These are phyloP conservation scores for Danio kyathit DNA, from an alignment of 2,797 vertebrate genomes.

Conservation along the genomic window DNA sequence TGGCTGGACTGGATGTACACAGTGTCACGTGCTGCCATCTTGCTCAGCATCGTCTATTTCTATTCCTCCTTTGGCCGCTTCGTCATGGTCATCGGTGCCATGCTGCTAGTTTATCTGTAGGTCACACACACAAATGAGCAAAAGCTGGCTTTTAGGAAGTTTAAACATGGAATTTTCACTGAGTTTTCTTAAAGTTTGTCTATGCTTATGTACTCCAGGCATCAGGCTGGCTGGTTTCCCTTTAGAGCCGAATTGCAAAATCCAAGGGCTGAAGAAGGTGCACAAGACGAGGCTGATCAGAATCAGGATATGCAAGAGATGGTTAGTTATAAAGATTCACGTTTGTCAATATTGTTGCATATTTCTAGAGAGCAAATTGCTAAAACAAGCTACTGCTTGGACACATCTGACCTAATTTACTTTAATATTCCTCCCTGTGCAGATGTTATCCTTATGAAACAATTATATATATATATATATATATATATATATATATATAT, in stretches of 20 bases:
- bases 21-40: constrained; percentile 89
- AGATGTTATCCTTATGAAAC: not conserved
- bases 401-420: not conserved
- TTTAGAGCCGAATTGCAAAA: constrained; percentile 90
- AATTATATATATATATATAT: not conserved
- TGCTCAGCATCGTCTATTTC: constrained; percentile 97
- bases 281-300: constrained; percentile 83
- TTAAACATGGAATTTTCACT: not conserved
- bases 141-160: not conserved
- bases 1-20: constrained; percentile 99
- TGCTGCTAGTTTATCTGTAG: constrained; percentile 96
- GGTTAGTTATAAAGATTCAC: constrained; percentile 73
- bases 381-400: not conserved
- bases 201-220: constrained; percentile 64
- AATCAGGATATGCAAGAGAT: constrained; percentile 93
- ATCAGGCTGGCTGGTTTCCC: constrained; percentile 90
- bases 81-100: constrained; percentile 93
- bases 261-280: constrained; percentile 72
- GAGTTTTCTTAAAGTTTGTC: not conserved
- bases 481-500: too few relatives aligned
- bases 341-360: not conserved
- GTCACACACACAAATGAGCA: constrained; percentile 65
- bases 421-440: not conserved
- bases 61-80: constrained; percentile 98
- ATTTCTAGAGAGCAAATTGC: not conserved